These are phyloP conservation scores for Blastobasis adustella DNA, from an alignment of 2,888 invertebrate species.

Conservation along the genomic window DNA sequence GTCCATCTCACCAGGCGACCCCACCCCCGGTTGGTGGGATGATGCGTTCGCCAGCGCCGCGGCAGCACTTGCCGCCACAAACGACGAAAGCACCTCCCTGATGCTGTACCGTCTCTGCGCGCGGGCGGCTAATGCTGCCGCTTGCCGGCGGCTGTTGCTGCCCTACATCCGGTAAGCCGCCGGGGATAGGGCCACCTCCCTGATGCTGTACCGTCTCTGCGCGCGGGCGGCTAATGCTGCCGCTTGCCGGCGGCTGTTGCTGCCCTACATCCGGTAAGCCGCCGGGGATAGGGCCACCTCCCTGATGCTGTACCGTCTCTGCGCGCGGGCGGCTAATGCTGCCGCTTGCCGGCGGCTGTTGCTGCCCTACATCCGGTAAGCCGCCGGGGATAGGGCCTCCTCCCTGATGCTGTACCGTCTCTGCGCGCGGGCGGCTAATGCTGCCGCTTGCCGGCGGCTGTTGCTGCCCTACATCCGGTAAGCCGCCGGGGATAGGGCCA, in stretches of 20 bases:
- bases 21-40: slow-evolving; percentile 47
- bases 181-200: too few species aligned
- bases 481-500: too few species aligned
- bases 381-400: too few species aligned
- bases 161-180: slow-evolving; percentile 48
- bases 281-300: too few species aligned
- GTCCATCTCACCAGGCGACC: slow-evolving; percentile 28
- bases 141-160: slow-evolving; percentile 30
- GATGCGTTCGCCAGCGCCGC: slow-evolving; percentile 38
- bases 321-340: slow-evolving; percentile 13
- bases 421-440: slow-evolving; percentile 13
- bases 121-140: slow-evolving; percentile 13
- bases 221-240: slow-evolving; percentile 14
- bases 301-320: slow-evolving; percentile 17
- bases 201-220: slow-evolving; percentile 18
- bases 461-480: slow-evolving; percentile 46
- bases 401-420: slow-evolving; percentile 19
- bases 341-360: slow-evolving; percentile 30
- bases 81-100: slow-evolving; percentile 15
- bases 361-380: slow-evolving; percentile 43
- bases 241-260: slow-evolving; percentile 28
- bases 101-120: slow-evolving; percentile 19
- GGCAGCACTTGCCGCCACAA: slow-evolving; percentile 23
- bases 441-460: slow-evolving; percentile 26
- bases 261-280: slow-evolving; percentile 47